A percentile compares a stretch with the other conserved stretches of the same genome.
These are phyloP conservation scores for Siniperca scherzeri DNA, from an alignment of 2,797 vertebrate species.

Conservation along the genomic window DNA sequence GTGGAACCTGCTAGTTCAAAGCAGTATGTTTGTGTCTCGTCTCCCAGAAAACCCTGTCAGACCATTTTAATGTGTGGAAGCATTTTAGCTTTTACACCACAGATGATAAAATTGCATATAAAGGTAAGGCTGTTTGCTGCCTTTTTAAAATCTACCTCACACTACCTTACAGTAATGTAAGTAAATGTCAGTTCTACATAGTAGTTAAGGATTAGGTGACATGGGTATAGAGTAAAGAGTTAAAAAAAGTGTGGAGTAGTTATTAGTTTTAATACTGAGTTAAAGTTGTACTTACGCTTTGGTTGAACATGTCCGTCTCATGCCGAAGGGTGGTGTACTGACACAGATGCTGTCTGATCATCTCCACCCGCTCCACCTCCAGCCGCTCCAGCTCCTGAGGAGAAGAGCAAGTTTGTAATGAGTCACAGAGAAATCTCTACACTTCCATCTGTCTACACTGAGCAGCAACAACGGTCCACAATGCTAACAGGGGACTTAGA, in stretches of 20 bases:
- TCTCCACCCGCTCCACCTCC: conserved; percentile 96
- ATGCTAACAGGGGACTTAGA: not conserved
- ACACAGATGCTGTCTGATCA: conserved; percentile 96
- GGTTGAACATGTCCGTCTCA: conserved; percentile 99
- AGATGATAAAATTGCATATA: too few species aligned
- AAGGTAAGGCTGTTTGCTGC: too few species aligned
- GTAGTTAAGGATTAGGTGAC: too few species aligned
- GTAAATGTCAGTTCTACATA: too few species aligned
- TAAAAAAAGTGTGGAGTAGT: not conserved
- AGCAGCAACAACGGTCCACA: not conserved
- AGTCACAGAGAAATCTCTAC: conserved; percentile 5
- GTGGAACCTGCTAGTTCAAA: too few species aligned
- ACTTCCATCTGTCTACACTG: not conserved
- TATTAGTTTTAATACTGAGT: not conserved
- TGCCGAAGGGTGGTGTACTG: conserved; percentile 98
- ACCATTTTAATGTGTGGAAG: too few species aligned
- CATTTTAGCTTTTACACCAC: too few species aligned
- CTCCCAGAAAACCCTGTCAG: too few species aligned
- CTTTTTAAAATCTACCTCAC: too few species aligned
- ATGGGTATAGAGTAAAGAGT: not conserved
- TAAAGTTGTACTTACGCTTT: conserved; percentile 90
- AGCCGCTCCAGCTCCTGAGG: conserved; percentile 95
- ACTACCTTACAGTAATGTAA: too few species aligned
- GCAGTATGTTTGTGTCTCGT: too few species aligned
- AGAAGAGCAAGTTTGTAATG: not conserved